phyloP scores from a whole-genome alignment of 2,797 vertebrate genomes.

The Gephyroberyx darwinii region DNA sequence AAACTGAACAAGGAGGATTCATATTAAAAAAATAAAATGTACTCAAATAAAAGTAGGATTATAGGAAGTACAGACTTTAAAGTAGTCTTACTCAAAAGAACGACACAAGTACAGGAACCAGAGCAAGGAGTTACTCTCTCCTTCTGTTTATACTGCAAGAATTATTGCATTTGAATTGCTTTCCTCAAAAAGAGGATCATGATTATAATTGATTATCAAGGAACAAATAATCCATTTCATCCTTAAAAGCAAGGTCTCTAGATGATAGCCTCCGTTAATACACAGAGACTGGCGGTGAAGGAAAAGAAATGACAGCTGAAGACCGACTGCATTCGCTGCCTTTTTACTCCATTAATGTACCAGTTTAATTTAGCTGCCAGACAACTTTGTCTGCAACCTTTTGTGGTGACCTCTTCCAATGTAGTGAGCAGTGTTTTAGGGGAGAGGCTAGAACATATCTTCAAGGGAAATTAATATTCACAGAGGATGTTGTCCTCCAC shows the following conservation, averaged over 20 bases:
- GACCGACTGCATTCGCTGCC: constrained; percentile 67
- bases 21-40: too few species aligned
- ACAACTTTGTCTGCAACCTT: constrained; percentile 76
- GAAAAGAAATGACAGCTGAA: constrained; percentile 57
- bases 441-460: constrained; percentile 67
- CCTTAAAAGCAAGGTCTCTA: constrained; percentile 40
- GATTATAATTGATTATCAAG: constrained; percentile 8
- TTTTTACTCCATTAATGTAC: constrained; percentile 75
- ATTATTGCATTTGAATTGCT: background rate
- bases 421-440: constrained; percentile 60
- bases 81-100: too few species aligned
- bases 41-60: too few species aligned
- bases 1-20: background rate
- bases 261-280: constrained; percentile 63
- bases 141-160: too few species aligned
- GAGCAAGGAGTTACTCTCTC: too few species aligned
- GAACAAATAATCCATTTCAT: constrained; percentile 51
- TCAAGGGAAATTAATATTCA: constrained; percentile 80
- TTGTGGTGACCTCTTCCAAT: constrained; percentile 66
- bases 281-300: constrained; percentile 41
- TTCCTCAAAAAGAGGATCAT: background rate
- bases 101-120: too few species aligned
- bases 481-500: constrained; percentile 70
- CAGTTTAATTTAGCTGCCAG: constrained; percentile 74
- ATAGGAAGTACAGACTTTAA: too few species aligned